Percentiles rank a stretch among this genome's conserved stretches.
Evolutionary conservation across 37 sponge, comb jelly and placozoan species (phyloP).

Genomic region (Aphrocallistes beatrix): DNA sequence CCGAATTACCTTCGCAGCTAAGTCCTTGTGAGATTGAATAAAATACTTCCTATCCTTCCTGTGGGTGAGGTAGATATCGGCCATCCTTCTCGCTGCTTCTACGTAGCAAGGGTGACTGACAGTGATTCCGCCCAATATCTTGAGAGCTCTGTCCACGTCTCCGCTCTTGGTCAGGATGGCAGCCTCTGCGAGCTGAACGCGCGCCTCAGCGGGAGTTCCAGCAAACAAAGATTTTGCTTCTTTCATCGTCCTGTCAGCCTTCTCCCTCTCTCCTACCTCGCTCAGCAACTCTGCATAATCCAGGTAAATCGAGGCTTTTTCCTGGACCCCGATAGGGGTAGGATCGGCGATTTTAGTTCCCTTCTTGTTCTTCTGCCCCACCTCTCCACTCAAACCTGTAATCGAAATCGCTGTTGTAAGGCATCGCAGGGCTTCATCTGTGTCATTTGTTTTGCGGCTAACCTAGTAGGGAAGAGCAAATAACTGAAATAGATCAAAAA

Average conservation of each 20-base stretch:
- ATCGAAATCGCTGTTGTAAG: constrained; percentile 24
- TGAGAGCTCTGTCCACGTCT: constrained; percentile 55
- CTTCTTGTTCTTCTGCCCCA: not conserved
- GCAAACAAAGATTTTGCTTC: constrained; percentile 72
- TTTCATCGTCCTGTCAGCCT: constrained; percentile 85
- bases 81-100: constrained; percentile 88
- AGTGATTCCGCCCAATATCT: constrained; percentile 45
- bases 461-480: not conserved
- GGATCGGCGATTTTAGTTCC: not conserved
- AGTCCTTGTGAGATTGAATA: constrained; percentile 44
- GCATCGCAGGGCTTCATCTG: constrained; percentile 34
- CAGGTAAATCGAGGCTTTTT: constrained; percentile 19
- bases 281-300: not conserved
- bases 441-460: not conserved
- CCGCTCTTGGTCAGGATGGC: constrained; percentile 57
- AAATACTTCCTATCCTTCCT: constrained; percentile 57
- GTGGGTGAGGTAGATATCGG: constrained; percentile 66
- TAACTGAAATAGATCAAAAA: too few relatives aligned
- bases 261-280: constrained; percentile 23
- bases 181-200: constrained; percentile 71
- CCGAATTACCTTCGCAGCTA: not conserved
- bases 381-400: not conserved
- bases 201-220: constrained; percentile 63
- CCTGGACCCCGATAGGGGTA: not conserved
- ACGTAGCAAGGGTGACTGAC: constrained; percentile 61